These are phyloP conservation scores for Frieseomelitta varia DNA, from an alignment of 1,140 invertebrate genomes.

Conservation along the genomic window DNA sequence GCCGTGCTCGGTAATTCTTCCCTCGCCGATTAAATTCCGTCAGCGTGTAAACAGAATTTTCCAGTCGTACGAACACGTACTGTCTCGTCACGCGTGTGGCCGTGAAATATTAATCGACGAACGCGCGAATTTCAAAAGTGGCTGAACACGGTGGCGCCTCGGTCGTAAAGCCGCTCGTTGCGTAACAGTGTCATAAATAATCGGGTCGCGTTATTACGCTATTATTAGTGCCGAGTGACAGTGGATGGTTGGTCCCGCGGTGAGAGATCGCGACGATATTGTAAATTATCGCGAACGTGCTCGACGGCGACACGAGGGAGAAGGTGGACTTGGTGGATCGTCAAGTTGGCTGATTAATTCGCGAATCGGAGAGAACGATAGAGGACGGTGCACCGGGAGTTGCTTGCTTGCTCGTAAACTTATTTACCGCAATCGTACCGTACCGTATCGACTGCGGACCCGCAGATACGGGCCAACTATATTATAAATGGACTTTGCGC, in stretches of 20 bases:
- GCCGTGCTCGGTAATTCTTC: not conserved
- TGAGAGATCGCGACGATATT: constrained; percentile 14
- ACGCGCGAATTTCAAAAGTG: constrained; percentile 12
- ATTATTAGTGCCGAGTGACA: constrained; percentile 23
- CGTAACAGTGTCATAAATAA: constrained; percentile 42
- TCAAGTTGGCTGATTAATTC: not conserved
- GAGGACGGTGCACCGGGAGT: not conserved
- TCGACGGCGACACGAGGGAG: not conserved
- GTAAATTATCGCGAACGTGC: constrained; percentile 10
- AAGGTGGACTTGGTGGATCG: not conserved
- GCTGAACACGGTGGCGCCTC: constrained; percentile 11
- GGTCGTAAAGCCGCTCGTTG: not conserved
- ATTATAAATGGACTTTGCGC: constrained; percentile 36
- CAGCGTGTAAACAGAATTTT: not conserved
- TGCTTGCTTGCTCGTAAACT: not conserved
- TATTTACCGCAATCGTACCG: constrained; percentile 19
- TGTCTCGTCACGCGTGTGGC: not conserved
- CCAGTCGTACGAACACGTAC: no score
- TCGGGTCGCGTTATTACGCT: constrained; percentile 23
- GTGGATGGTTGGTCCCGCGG: constrained; percentile 1
- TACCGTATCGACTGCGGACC: not conserved
- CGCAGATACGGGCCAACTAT: constrained; percentile 7
- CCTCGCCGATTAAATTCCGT: not conserved
- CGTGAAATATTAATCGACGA: constrained; percentile 31
- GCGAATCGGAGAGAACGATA: not conserved